These are phyloP conservation scores for Coecobrya sp. DNA, from an alignment of 2,888 invertebrate species.

Conservation along the genomic window DNA sequence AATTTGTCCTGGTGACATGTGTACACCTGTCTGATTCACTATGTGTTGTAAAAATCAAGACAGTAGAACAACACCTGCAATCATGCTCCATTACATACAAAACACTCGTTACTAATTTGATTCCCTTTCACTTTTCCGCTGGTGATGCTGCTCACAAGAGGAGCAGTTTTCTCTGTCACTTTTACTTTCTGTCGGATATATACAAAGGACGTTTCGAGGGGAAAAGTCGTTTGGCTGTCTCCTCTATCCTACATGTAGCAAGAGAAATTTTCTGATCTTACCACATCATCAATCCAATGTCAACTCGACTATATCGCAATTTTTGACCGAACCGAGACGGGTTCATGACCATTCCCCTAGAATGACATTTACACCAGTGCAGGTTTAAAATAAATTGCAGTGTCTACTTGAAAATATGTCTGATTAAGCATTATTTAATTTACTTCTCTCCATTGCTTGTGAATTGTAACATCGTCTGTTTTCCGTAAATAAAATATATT, in stretches of 20 bases:
- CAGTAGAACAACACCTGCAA: conserved; percentile 76
- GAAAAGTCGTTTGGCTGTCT: not conserved
- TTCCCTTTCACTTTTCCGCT: conserved; percentile 57
- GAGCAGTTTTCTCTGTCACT: conserved; percentile 36
- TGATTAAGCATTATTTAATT: not conserved
- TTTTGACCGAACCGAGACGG: not conserved
- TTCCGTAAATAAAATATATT: not conserved
- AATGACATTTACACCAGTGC: not conserved
- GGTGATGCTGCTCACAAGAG: not conserved
- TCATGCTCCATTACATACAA: conserved; percentile 66
- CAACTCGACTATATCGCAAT: not conserved
- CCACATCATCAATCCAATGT: conserved; percentile 5
- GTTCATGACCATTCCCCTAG: not conserved
- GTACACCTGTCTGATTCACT: conserved; percentile 79
- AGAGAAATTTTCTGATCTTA: not conserved
- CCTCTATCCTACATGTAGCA: not conserved
- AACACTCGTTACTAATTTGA: conserved; percentile 63
- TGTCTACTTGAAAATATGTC: conserved; percentile 7
- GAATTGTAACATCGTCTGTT: not conserved
- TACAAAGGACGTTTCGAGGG: not conserved
- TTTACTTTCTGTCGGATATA: conserved; percentile 19
- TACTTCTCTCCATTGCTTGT: not conserved
- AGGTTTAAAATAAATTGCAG: conserved; percentile 20
- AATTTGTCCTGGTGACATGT: conserved; percentile 78
- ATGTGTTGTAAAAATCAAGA: conserved; percentile 66